Evolutionary conservation across 2,888 invertebrate species (phyloP).

Genomic region (Eumerus sabulonum): DNA sequence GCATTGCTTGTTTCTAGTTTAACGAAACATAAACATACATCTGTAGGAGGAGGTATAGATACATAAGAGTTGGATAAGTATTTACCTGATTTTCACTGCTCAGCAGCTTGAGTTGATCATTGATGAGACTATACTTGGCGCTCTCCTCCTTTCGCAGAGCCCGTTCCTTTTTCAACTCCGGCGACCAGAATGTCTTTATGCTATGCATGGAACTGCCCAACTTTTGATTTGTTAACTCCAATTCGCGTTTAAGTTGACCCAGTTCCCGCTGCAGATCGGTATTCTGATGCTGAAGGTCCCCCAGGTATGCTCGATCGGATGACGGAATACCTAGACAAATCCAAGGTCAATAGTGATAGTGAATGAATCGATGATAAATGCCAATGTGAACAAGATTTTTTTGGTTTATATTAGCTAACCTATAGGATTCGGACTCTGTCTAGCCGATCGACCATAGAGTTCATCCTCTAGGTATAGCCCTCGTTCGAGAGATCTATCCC

Average conservation of each 20-base stretch:
- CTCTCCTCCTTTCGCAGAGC: conserved; percentile 98
- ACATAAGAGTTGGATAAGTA: too few species aligned
- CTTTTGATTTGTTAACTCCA: conserved; percentile 98
- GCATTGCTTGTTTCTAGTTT: conserved; percentile 94
- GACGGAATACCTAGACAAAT: conserved; percentile 78
- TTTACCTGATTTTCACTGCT: conserved; percentile 97
- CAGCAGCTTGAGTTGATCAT: conserved; percentile 96
- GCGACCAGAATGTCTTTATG: conserved; percentile 99
- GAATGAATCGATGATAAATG: too few species aligned
- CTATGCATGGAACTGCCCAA: conserved; percentile 99
- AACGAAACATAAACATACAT: too few species aligned
- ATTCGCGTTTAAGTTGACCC: conserved; percentile 93
- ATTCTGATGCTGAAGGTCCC: conserved; percentile 95
- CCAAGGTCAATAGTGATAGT: too few species aligned
- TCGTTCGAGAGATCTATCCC: conserved; percentile 85
- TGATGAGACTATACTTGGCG: conserved; percentile 96
- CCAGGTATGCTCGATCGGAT: conserved; percentile 84
- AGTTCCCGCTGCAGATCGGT: conserved; percentile 96
- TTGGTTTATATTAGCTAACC: conserved; percentile 71
- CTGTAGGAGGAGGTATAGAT: too few species aligned
- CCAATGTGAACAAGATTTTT: conserved; percentile 8
- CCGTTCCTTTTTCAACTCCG: conserved; percentile 98
- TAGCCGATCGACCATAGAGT: conserved; percentile 84
- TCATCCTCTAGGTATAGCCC: conserved; percentile 86
- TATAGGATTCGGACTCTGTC: conserved; percentile 85